These are phyloP conservation scores for Uloborus diversus DNA, from an alignment of 1,140 invertebrate species.

Conservation along the genomic window DNA sequence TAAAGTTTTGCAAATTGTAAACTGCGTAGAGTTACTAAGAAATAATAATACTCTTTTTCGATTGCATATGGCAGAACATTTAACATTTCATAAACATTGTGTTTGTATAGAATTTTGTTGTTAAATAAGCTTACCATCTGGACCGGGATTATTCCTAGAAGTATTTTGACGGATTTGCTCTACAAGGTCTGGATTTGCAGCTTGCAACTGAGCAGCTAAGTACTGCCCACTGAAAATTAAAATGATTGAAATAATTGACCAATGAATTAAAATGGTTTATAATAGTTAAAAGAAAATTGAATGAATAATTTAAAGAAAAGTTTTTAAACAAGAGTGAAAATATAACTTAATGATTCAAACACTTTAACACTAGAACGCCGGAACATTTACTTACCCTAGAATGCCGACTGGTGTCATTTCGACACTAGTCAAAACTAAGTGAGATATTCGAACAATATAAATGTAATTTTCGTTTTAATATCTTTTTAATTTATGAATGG, in stretches of 20 bases:
- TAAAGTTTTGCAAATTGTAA: too few species aligned
- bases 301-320: not conserved
- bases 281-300: not conserved
- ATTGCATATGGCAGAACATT: too few species aligned
- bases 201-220: slow-evolving; percentile 75
- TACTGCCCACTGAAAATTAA: slow-evolving; percentile 71
- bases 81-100: too few species aligned
- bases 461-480: too few species aligned
- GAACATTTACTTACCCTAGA: not conserved
- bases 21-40: too few species aligned
- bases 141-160: not conserved
- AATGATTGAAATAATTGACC: not conserved
- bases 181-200: slow-evolving; percentile 74
- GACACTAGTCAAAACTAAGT: too few species aligned
- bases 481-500: not conserved
- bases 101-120: too few species aligned
- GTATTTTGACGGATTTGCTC: slow-evolving; percentile 71
- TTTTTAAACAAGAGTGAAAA: not conserved
- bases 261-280: too few species aligned
- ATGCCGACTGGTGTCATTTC: too few species aligned
- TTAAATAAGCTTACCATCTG: too few species aligned
- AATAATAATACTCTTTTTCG: too few species aligned
- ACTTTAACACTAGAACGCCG: not conserved
- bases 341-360: not conserved
- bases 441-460: too few species aligned